Evolutionary conservation across 1,140 invertebrate genomes (phyloP).

Genomic region (Lordiphosa clarofinis): DNA sequence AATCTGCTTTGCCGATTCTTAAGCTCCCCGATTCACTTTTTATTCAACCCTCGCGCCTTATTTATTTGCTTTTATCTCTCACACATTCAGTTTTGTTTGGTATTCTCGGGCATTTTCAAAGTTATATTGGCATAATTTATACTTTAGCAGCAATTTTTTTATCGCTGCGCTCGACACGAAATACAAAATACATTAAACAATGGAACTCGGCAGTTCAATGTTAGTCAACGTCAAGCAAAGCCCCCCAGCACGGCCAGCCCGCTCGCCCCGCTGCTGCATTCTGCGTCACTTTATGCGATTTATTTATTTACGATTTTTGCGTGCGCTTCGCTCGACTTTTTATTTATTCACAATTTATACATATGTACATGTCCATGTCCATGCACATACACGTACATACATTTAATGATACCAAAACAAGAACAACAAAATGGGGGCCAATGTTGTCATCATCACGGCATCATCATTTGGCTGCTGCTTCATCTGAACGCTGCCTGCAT

Average conservation of each 20-base stretch:
- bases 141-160: constrained; percentile 76
- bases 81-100: constrained; percentile 1
- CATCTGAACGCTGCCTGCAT: background rate
- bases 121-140: constrained; percentile 72
- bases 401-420: constrained; percentile 25
- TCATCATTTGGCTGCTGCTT: constrained; percentile 11
- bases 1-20: no score
- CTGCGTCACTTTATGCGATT: constrained; percentile 45
- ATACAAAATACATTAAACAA: constrained; percentile 67
- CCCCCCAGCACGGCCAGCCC: background rate
- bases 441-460: constrained; percentile 26
- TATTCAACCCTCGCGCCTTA: background rate
- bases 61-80: constrained; percentile 6
- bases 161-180: constrained; percentile 69
- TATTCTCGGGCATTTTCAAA: constrained; percentile 49
- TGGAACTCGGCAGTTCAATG: constrained; percentile 61
- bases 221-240: constrained; percentile 32
- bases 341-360: constrained; percentile 58
- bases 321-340: constrained; percentile 27
- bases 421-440: constrained; percentile 6
- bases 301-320: constrained; percentile 59
- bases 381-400: constrained; percentile 22
- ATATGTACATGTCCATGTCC: constrained; percentile 12
- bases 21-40: no score
- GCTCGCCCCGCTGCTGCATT: constrained; percentile 18